Base-by-base conservation (phyloP, 2,888 invertebrate species). In the Galeruca laticollis region DNA sequence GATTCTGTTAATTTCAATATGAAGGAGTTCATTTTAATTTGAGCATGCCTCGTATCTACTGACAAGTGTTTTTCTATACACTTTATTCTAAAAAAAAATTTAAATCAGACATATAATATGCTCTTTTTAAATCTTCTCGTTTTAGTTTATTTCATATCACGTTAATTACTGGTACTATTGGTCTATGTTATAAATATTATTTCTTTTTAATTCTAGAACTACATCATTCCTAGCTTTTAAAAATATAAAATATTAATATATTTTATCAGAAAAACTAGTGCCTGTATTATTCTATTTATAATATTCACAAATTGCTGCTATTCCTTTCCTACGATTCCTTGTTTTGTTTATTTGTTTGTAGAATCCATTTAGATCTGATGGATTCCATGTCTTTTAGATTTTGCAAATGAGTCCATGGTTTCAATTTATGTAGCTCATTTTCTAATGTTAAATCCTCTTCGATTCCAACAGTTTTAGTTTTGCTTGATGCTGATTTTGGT, bases 371-470 rank as follows among this genome's bases (percentile, higher is more conserved):
- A 5, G 83, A 80, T 68, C 84, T 75, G 35, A 84, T 75, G 31
- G 78, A 78, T n/a, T 80, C 81, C 83, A 84, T 83, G 67, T 83
- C 83, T 60, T 82, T 77, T 47, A 83, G 73, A 68, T 84, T 84
- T 68, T 84, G 81, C 43, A 79, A 71, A 70, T 84, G 84, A 26
- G 80, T 83, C 86, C 86, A 86, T 11, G 85, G 86, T 71, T 86
- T 86, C 62, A 86, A 74, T 64, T 82, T 82, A 62, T 82, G 79
- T 68, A 86, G 77, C 72, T 86, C 84, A 60, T 84, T 83, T 76
- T 86, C 85, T 60, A 86, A 72, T 52, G 78, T 74, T 31, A 81
- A 68, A 69, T 81, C 81, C 52, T 82, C 83, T 33, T 82, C 80
- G 13, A 76, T 76, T 26, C 77, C 74, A 26, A 75, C 63, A 0